phyloP scores from a whole-genome alignment of 1,140 invertebrate species.

The Varroa destructor region DNA sequence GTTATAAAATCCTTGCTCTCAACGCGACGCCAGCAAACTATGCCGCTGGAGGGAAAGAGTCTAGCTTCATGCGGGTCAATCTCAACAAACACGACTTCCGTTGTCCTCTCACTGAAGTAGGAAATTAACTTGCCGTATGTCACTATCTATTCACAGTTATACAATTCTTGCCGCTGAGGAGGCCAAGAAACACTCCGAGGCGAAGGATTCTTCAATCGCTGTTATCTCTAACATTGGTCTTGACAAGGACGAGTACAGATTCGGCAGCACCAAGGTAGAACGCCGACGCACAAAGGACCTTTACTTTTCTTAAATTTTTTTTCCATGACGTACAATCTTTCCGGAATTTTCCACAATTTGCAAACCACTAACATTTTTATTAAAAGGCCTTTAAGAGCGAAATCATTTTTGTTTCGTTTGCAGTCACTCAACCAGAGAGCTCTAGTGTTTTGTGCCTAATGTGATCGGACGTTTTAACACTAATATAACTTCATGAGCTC shows the following conservation, averaged over 20 bases:
- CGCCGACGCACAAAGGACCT: not conserved
- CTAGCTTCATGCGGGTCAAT: not conserved
- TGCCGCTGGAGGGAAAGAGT: not conserved
- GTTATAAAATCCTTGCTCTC: conserved; percentile 18
- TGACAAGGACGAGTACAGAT: conserved; percentile 72
- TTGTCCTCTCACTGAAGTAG: not conserved
- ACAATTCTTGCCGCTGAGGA: conserved; percentile 66
- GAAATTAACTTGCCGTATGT: not conserved
- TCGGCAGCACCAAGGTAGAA: conserved; percentile 93
- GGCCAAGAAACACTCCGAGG: conserved; percentile 26
- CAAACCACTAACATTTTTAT: too few relatives aligned
- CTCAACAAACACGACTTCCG: conserved; percentile 15
- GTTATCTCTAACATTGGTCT: conserved; percentile 48
- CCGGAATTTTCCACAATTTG: too few relatives aligned
- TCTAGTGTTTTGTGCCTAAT: too few relatives aligned
- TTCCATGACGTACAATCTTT: not conserved
- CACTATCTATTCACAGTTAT: conserved; percentile 51
- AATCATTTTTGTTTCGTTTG: too few relatives aligned
- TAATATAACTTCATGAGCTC: too few relatives aligned
- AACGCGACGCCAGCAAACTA: not conserved
- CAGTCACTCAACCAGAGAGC: too few relatives aligned
- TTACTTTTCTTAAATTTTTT: not conserved
- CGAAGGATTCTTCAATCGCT: conserved; percentile 24
- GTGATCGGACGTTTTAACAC: too few relatives aligned
- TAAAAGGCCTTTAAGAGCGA: too few relatives aligned